Percentiles rank a stretch among this genome's conserved stretches.
Evolutionary conservation across 2,113 vertebrate species (phyloP).

Genomic region (Apodemus sylvaticus): DNA sequence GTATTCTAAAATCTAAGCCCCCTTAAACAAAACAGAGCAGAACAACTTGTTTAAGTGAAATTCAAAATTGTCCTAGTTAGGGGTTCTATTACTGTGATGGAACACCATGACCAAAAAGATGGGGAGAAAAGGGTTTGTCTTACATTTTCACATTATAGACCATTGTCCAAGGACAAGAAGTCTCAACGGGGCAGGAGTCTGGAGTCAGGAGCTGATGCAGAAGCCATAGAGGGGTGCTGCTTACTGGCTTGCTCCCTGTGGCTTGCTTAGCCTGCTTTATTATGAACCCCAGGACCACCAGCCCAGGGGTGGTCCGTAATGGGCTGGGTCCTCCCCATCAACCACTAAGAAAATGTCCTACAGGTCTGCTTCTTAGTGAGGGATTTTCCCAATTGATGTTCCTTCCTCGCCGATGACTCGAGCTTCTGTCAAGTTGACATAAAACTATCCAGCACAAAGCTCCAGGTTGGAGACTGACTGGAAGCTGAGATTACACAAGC

Average conservation of each 20-base stretch:
- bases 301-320: background rate
- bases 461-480: background rate
- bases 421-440: background rate
- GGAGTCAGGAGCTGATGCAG: background rate
- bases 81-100: background rate
- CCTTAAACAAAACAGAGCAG: background rate
- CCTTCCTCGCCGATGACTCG: background rate
- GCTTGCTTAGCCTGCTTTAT: background rate
- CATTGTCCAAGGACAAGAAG: background rate
- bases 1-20: background rate
- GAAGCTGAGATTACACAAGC: background rate
- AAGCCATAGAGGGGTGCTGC: background rate
- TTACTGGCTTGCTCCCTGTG: too few species aligned
- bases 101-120: background rate
- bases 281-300: background rate
- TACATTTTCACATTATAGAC: background rate
- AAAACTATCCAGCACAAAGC: background rate
- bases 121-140: background rate
- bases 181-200: background rate
- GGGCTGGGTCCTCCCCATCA: background rate
- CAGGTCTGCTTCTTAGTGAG: background rate
- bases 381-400: background rate
- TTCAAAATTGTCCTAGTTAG: background rate
- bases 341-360: background rate
- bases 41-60: constrained; percentile 40